Percentiles rank a stretch among this genome's conserved stretches.
Evolutionary conservation across 2,797 vertebrate species (phyloP).

Genomic region (Galago senegalensis): DNA sequence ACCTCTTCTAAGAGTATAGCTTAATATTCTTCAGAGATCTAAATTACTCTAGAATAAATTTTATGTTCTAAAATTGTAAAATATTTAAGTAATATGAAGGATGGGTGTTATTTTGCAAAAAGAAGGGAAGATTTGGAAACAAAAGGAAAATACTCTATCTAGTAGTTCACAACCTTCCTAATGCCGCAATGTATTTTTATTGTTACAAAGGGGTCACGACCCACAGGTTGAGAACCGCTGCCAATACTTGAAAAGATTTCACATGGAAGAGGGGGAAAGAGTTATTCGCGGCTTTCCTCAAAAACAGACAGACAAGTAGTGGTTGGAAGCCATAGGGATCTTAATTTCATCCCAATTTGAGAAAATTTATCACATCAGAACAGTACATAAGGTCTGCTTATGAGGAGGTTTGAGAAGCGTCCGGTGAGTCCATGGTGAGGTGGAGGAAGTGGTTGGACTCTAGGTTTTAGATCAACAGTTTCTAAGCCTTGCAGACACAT

Average conservation of each 20-base stretch:
- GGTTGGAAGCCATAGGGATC: neutral
- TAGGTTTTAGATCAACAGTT: neutral
- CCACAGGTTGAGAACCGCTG: too few relatives aligned
- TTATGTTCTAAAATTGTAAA: conserved; percentile 19
- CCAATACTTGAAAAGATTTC: neutral
- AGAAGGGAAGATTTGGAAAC: neutral
- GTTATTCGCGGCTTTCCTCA: neutral
- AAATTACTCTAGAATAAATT: neutral
- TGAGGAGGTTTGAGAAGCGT: neutral
- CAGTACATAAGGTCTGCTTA: neutral
- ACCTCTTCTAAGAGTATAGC: neutral
- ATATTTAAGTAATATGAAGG: neutral
- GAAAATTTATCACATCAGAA: neutral
- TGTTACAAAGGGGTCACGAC: too few relatives aligned
- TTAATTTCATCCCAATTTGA: neutral
- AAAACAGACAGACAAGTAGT: neutral
- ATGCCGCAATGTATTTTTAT: too few relatives aligned
- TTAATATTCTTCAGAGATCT: neutral
- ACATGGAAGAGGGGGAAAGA: neutral
- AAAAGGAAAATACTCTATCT: neutral
- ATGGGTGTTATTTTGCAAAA: neutral
- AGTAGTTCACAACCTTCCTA: too few relatives aligned
- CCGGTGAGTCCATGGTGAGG: neutral
- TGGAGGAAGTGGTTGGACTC: neutral
- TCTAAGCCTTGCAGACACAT: neutral